Evolutionary conservation across 2,888 invertebrate species (phyloP).

Genomic region (Thelaira solivaga): DNA sequence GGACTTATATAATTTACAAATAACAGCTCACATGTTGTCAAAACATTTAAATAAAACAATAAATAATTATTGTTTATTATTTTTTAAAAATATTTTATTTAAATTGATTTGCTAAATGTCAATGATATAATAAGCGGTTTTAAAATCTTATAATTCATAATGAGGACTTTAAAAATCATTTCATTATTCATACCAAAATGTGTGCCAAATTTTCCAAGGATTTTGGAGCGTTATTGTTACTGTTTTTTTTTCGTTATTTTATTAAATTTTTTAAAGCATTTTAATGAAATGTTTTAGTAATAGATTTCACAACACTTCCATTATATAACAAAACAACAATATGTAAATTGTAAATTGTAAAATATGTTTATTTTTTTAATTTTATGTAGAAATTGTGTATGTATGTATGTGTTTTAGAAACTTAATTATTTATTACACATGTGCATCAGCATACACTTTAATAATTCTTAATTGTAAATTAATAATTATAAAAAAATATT

Average conservation of each 20-base stretch:
- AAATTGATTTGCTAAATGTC: neutral
- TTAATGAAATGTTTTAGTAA: neutral
- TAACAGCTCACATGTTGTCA: neutral
- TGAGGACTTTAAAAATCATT: neutral
- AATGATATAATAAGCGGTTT: neutral
- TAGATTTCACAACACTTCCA: neutral
- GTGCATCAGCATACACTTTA: too few relatives aligned
- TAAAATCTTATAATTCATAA: neutral
- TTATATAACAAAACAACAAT: neutral
- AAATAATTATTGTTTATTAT: neutral
- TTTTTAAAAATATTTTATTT: neutral
- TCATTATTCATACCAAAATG: constrained; percentile 1
- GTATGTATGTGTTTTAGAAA: neutral
- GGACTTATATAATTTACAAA: neutral
- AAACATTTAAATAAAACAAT: neutral
- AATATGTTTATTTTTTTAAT: constrained; percentile 2
- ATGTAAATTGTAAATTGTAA: constrained; percentile 29
- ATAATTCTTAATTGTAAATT: too few relatives aligned
- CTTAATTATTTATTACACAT: too few relatives aligned
- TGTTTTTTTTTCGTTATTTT: neutral
- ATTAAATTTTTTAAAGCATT: neutral
- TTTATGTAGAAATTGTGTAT: neutral
- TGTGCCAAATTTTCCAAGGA: constrained; percentile 38
- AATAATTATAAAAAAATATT: constrained; percentile 35
- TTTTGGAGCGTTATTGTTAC: constrained; percentile 38